Conservation (phyloP, 2,797 vertebrate genomes). For the Scleropages formosus region DNA sequence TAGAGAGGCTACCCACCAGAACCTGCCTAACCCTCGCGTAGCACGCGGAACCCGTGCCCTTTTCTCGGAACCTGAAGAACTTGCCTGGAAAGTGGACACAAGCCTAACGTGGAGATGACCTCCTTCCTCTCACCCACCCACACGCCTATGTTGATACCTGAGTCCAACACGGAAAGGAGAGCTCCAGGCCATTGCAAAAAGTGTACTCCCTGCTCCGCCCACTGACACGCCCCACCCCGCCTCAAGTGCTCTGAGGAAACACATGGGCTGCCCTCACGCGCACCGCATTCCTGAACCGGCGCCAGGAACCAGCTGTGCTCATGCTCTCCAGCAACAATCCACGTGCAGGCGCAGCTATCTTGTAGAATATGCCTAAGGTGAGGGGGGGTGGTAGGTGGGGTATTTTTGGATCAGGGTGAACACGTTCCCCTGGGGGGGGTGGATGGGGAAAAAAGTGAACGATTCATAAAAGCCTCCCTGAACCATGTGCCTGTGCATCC, state of each 20-base stretch:
- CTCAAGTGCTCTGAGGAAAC: background rate
- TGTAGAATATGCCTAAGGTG: slow-evolving; percentile 53
- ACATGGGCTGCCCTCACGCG: slow-evolving; percentile 30
- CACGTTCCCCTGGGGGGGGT: slow-evolving; percentile 50
- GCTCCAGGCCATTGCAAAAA: background rate
- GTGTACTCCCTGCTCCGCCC: background rate
- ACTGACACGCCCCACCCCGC: slow-evolving; percentile 33
- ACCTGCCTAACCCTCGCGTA: no score
- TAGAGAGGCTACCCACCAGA: no score
- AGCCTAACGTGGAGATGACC: no score
- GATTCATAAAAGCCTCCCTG: background rate
- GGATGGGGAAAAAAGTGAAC: slow-evolving; percentile 5
- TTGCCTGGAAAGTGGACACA: no score
- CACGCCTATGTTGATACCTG: no score
- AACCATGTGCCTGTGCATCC: no score
- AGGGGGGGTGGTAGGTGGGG: slow-evolving; percentile 40
- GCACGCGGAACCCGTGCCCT: no score
- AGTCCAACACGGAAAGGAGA: background rate
- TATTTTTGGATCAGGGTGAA: slow-evolving; percentile 56
- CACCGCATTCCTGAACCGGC: slow-evolving; percentile 47
- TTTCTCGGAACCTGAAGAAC: no score
- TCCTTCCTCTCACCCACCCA: no score
- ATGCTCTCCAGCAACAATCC: slow-evolving; percentile 43
- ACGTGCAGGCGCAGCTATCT: slow-evolving; percentile 43
- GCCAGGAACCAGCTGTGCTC: slow-evolving; percentile 45